These are phyloP conservation scores for Hoplodrina blanda DNA, from an alignment of 2,888 invertebrate genomes.

Conservation along the genomic window DNA sequence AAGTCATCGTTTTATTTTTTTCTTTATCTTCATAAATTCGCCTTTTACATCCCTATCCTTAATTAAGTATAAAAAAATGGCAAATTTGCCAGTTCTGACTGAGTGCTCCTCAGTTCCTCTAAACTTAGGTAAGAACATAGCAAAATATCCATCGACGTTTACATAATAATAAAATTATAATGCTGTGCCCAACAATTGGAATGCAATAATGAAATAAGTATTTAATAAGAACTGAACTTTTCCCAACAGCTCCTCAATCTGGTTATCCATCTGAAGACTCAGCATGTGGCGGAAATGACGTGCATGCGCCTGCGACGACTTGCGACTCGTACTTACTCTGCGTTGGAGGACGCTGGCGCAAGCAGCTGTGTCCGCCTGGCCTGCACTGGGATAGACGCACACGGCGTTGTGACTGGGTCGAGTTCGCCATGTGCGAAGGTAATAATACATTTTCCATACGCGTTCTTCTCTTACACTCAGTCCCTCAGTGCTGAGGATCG, in stretches of 20 bases:
- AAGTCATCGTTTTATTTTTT: slow-evolving; percentile 29
- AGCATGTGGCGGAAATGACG: slow-evolving; percentile 72
- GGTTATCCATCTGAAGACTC: slow-evolving; percentile 71
- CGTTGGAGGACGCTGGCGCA: slow-evolving; percentile 92
- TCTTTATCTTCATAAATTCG: not conserved
- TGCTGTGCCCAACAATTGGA: not conserved
- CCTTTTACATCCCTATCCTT: not conserved
- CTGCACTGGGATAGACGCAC: slow-evolving; percentile 94
- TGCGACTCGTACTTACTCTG: slow-evolving; percentile 95
- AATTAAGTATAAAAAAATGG: no score
- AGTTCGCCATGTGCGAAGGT: slow-evolving; percentile 92
- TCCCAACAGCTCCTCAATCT: slow-evolving; percentile 61
- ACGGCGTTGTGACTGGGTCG: slow-evolving; percentile 95
- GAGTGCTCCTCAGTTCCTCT: not conserved
- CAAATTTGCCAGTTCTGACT: no score
- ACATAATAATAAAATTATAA: not conserved
- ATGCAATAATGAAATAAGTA: not conserved
- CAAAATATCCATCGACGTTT: not conserved
- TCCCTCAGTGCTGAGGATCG: no score
- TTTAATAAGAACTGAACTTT: not conserved
- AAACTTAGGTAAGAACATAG: not conserved
- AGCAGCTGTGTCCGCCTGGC: slow-evolving; percentile 94
- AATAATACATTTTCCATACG: slow-evolving; percentile 22
- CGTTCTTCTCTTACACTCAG: no score
- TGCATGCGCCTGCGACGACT: slow-evolving; percentile 91